Percentiles rank a stretch among this genome's conserved stretches.
Evolutionary conservation across 2,797 vertebrate genomes (phyloP).

Genomic region (Crocodylus rhombifer): DNA sequence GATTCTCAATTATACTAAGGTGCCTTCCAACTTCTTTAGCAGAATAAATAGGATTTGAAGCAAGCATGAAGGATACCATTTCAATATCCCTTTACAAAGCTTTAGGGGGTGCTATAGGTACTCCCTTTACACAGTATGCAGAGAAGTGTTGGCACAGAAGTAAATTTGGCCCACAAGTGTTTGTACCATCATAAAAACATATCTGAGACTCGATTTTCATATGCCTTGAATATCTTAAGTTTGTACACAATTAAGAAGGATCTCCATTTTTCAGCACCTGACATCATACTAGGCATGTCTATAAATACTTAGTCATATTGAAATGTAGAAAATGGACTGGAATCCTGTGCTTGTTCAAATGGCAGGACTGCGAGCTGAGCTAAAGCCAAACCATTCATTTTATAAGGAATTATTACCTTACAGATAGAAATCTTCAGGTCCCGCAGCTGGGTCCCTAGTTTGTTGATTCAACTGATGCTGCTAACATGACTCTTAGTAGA

Average conservation of each 20-base stretch:
- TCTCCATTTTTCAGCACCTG: neutral
- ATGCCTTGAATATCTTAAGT: neutral
- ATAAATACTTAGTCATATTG: too few relatives aligned
- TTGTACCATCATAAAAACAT: neutral
- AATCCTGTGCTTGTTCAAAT: neutral
- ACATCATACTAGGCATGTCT: neutral
- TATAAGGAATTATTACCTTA: neutral
- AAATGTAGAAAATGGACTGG: neutral
- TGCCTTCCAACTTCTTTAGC: neutral
- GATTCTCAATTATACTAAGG: neutral
- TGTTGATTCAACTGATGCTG: neutral
- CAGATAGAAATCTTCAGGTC: neutral
- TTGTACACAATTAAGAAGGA: neutral
- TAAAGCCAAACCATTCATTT: neutral
- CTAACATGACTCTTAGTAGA: neutral
- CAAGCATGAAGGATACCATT: accelerated
- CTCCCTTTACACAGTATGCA: too few relatives aligned
- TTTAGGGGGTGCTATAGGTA: neutral
- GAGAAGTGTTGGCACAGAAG: neutral
- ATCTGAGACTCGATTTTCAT: neutral
- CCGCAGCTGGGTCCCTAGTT: neutral
- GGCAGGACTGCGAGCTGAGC: neutral
- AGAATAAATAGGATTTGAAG: neutral
- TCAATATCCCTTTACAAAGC: neutral
- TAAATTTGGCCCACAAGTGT: neutral